phyloP scores from a whole-genome alignment of 2,888 invertebrate species.

The Hypomecis punctinalis region DNA sequence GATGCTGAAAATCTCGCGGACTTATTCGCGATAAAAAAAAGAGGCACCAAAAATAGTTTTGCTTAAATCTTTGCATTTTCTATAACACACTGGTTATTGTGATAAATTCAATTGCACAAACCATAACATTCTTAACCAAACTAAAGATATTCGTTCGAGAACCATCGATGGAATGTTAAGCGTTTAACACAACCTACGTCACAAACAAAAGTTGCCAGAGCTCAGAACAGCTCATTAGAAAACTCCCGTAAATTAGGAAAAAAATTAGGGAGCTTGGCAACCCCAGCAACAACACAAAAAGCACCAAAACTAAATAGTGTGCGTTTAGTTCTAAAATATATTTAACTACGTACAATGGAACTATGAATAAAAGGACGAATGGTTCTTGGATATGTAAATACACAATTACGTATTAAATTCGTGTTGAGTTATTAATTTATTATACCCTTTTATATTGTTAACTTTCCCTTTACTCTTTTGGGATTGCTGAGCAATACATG shows the following conservation, averaged over 20 bases:
- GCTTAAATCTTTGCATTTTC: too few species aligned
- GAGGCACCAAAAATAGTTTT: too few species aligned
- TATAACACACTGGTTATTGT: not conserved
- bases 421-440: not conserved
- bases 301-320: slow-evolving; percentile 59
- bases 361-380: slow-evolving; percentile 39
- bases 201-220: slow-evolving; percentile 43
- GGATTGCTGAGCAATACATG: too few species aligned
- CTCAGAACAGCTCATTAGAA: not conserved
- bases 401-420: slow-evolving; percentile 6
- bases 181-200: slow-evolving; percentile 64
- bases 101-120: slow-evolving; percentile 19
- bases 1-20: too few species aligned
- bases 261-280: slow-evolving; percentile 6
- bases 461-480: too few species aligned
- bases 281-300: slow-evolving; percentile 17
- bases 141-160: slow-evolving; percentile 45
- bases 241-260: not conserved
- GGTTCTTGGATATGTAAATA: slow-evolving; percentile 17
- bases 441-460: too few species aligned
- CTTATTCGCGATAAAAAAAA: too few species aligned
- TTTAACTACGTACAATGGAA: slow-evolving; percentile 35
- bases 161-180: slow-evolving; percentile 49
- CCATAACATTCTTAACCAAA: slow-evolving; percentile 26
- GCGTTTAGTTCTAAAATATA: slow-evolving; percentile 50